Percentiles rank a stretch among this genome's conserved stretches.
Conservation (phyloP, 2,113 vertebrate species). For the Macrotus californicus region DNA sequence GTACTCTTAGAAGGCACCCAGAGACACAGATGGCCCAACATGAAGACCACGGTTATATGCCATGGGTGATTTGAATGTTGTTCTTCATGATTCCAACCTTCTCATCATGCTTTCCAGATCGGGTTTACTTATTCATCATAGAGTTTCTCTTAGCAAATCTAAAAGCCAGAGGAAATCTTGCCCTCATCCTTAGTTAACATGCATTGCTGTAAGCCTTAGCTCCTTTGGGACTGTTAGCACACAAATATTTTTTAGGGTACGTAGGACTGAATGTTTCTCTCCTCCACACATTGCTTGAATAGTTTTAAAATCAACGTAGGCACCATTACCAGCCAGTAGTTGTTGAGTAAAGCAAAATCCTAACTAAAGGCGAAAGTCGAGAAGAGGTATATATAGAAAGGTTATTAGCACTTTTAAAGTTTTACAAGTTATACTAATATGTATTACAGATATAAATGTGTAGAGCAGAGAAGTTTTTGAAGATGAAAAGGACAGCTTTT, state of each 20-base stretch:
- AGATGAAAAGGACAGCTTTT: not conserved
- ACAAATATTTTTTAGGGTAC: not conserved
- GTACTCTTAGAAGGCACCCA: not conserved
- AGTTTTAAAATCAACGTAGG: slow-evolving; percentile 13
- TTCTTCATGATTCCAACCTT: not conserved
- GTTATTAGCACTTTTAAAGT: not conserved
- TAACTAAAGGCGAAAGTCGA: not conserved
- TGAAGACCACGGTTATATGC: not conserved
- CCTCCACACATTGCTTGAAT: not conserved
- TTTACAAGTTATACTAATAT: not conserved
- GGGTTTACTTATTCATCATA: not conserved
- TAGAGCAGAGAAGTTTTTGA: not conserved
- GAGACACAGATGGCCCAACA: not conserved
- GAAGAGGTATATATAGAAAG: not conserved
- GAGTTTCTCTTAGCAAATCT: not conserved
- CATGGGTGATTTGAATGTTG: not conserved
- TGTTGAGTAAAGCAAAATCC: slow-evolving; percentile 1
- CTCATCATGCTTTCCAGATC: not conserved
- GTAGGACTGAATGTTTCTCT: not conserved
- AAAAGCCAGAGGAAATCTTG: not conserved
- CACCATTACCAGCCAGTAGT: not conserved
- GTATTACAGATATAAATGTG: not conserved
- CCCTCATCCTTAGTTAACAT: not conserved
- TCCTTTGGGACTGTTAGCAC: not conserved
- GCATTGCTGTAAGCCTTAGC: not conserved